Conservation (phyloP, 2,797 vertebrate genomes). For the Mormyrops boulengeri region DNA sequence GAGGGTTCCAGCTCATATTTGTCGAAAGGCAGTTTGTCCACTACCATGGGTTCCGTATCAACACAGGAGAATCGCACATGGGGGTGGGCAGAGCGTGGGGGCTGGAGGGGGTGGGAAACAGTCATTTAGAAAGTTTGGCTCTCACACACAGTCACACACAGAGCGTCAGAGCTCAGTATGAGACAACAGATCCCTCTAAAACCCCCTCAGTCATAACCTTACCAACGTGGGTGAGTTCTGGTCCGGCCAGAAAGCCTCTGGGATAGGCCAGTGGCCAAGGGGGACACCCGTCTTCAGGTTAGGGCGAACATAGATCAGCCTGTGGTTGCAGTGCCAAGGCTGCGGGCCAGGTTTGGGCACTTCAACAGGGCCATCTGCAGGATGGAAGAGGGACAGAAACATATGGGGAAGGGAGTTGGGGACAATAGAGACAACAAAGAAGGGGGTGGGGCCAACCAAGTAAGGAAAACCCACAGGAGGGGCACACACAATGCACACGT, state of each 20-base stretch:
- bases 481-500: background rate
- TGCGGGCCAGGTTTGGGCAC: slow-evolving; percentile 67
- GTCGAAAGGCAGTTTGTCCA: slow-evolving; percentile 97
- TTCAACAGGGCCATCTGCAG: slow-evolving; percentile 73
- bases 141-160: background rate
- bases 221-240: slow-evolving; percentile 74
- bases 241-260: slow-evolving; percentile 76
- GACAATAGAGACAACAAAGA: background rate
- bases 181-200: background rate
- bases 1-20: slow-evolving; percentile 98
- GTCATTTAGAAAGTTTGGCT: background rate
- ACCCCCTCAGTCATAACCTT: slow-evolving; percentile 28
- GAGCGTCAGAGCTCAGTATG: background rate
- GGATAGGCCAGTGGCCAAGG: slow-evolving; percentile 73
- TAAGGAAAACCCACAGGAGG: background rate
- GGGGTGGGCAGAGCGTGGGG: slow-evolving; percentile 86
- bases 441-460: background rate
- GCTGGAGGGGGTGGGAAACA: slow-evolving; percentile 54
- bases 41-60: slow-evolving; percentile 96
- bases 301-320: slow-evolving; percentile 72
- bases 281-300: slow-evolving; percentile 75
- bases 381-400: background rate
- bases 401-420: background rate
- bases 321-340: slow-evolving; percentile 78
- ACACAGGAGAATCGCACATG: slow-evolving; percentile 88